phyloP scores from a whole-genome alignment of 2,797 vertebrate species.

The Myoxocephalus aenaeus region DNA sequence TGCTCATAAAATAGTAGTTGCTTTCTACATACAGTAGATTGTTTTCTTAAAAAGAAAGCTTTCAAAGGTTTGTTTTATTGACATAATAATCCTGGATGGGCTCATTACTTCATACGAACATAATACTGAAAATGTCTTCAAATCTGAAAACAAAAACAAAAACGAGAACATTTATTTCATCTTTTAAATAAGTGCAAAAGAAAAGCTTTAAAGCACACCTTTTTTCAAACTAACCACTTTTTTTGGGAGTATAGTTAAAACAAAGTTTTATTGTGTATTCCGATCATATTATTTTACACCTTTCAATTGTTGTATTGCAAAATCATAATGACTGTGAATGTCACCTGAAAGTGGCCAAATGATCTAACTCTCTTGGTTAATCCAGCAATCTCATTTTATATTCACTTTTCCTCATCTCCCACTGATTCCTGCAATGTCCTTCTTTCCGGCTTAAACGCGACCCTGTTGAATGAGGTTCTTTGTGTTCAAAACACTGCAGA shows the following conservation, averaged over 20 bases:
- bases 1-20: not conserved
- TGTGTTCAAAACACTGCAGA: conserved; percentile 33
- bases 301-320: not conserved
- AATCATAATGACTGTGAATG: not conserved
- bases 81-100: conserved; percentile 6
- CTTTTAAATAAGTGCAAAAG: not conserved
- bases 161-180: not conserved
- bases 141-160: not conserved
- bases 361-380: not conserved
- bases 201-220: not conserved
- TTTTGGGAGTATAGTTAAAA: not conserved
- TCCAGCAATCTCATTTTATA: not conserved
- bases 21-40: not conserved
- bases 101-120: not conserved
- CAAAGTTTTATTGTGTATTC: not conserved
- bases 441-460: conserved; percentile 9
- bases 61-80: conserved; percentile 2
- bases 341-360: not conserved
- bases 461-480: conserved; percentile 19
- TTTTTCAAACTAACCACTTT: not conserved
- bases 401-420: conserved; percentile 13
- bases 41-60: not conserved
- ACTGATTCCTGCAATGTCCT: conserved; percentile 4
- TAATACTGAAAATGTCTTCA: not conserved
- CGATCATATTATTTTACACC: not conserved